Conservation (phyloP, 2,888 invertebrate genomes). For the Leucophenga maculata region DNA sequence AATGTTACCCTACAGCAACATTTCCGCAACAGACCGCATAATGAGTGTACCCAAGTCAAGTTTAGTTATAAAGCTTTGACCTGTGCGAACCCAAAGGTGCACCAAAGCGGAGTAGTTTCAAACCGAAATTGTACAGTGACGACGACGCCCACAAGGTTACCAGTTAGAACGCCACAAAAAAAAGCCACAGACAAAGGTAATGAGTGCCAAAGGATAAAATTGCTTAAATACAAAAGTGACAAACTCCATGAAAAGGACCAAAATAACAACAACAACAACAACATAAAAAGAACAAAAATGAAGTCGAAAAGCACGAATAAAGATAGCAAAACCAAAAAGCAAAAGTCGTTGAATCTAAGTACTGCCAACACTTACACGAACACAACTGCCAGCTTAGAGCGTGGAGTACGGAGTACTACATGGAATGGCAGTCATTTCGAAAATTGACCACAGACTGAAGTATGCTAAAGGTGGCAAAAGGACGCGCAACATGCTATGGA, state of each 20-base stretch:
- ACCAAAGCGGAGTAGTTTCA: neutral
- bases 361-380: slow-evolving; percentile 28
- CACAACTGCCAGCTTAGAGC: slow-evolving; percentile 3
- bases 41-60: slow-evolving; percentile 53
- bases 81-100: slow-evolving; percentile 29
- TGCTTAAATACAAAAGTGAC: slow-evolving; percentile 45
- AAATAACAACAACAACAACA: slow-evolving; percentile 38
- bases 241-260: slow-evolving; percentile 29
- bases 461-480: slow-evolving; percentile 3
- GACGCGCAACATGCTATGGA: slow-evolving; percentile 14
- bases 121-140: neutral
- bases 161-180: neutral
- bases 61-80: slow-evolving; percentile 49
- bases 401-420: slow-evolving; percentile 31
- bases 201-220: slow-evolving; percentile 63
- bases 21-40: slow-evolving; percentile 70
- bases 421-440: slow-evolving; percentile 61
- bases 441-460: slow-evolving; percentile 62
- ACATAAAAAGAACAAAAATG: slow-evolving; percentile 13
- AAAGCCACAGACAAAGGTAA: slow-evolving; percentile 48
- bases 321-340: slow-evolving; percentile 6
- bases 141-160: neutral
- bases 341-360: slow-evolving; percentile 31
- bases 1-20: slow-evolving; percentile 61
- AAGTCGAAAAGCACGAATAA: neutral